Base-by-base conservation (phyloP, 2,113 vertebrate species). In the Chamaetylas fuelleborni region DNA sequence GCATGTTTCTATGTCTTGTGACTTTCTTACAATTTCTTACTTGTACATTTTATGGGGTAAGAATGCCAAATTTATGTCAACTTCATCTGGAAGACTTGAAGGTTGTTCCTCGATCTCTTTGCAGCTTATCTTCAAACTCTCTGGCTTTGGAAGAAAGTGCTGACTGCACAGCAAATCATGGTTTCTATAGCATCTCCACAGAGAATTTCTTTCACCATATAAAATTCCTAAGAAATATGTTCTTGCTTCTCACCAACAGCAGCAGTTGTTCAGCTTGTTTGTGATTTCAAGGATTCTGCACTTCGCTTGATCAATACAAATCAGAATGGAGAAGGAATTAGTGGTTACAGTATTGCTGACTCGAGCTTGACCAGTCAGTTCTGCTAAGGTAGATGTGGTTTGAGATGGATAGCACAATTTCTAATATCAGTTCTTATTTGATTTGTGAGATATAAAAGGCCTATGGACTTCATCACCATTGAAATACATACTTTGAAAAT, bases 1-100 rank as follows among this genome's bases (percentile, higher is more conserved):
- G 25, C 1, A 0, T 60, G 23, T 71, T 85, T 71, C 71, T 34
- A 47, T 60, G 24, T 83, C 76, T 60, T 60, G 36, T 79, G 43
- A 51, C 17, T 81, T 77, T 62, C 58, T 84, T 67, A 71, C 5
- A n/a, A 33, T 87, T 74, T 74, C 14, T 76, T 90, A 88, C 77
- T 86, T 72, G 11, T 64, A 76, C 18, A 23, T 80, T 85, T 89
- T 69, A 28, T 60, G 40, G 38, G 16, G 16, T 74, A 71, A 95
- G 56, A 54, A 56, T 56, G 73, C n/a, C 93, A 92, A 73, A 6
- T 69, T 91, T 51, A 53, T 65, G 61, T 67, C 51, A 89, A 1
- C 26, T 95, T 40, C 65, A 67, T 71, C 64, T 94, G 80, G 51
- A 91, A 96, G 56, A 45, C 69, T 33, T 88, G 38, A 84, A 92